These are phyloP conservation scores for Orthochromis indermauri DNA, from an alignment of 2,113 vertebrate genomes.

Conservation along the genomic window DNA sequence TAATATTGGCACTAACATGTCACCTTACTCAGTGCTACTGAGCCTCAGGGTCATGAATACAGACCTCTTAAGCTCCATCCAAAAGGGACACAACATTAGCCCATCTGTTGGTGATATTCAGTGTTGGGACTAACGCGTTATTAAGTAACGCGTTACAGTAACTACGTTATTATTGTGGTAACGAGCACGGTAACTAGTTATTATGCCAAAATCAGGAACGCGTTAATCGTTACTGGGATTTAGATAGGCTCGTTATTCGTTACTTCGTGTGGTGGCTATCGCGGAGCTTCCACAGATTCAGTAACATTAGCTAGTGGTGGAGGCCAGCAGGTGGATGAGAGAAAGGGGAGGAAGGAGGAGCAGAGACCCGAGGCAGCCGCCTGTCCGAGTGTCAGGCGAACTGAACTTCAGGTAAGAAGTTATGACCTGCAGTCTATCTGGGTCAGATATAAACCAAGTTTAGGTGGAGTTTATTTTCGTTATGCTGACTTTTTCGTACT, in stretches of 20 bases:
- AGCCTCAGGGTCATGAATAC: neutral
- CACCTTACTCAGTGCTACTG: neutral
- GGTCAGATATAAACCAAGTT: neutral
- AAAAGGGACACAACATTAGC: neutral
- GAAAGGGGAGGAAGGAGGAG: neutral
- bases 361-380: rapidly evolving
- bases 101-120: neutral
- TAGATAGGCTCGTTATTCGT: neutral
- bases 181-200: neutral
- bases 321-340: rapidly evolving
- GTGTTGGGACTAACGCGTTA: neutral
- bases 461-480: neutral
- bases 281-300: neutral
- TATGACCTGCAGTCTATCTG: neutral
- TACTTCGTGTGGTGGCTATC: rapidly evolving
- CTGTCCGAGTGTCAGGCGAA: rapidly evolving
- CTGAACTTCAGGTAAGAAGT: neutral
- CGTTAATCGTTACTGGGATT: neutral
- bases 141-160: neutral
- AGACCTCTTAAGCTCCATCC: neutral
- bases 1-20: neutral
- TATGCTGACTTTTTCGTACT: neutral
- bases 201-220: neutral
- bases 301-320: neutral
- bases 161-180: neutral